Evolutionary conservation across 2,113 vertebrate genomes (phyloP).

Genomic region (Notiomystis cincta): DNA sequence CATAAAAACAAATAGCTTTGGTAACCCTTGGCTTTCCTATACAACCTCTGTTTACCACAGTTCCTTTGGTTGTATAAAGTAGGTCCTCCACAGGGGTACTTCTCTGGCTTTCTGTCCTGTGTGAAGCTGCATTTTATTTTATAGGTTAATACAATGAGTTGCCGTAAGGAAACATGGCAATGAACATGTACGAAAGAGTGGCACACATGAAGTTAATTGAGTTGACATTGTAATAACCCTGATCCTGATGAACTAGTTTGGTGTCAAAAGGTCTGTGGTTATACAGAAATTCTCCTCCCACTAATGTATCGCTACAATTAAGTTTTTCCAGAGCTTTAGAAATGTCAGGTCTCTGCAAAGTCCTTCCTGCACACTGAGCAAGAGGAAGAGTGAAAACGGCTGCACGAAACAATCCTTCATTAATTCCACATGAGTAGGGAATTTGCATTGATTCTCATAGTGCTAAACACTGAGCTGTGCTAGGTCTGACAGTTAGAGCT

Average conservation of each 20-base stretch:
- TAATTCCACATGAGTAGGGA: slow-evolving; percentile 49
- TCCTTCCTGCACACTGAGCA: slow-evolving; percentile 42
- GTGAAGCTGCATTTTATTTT: slow-evolving; percentile 56
- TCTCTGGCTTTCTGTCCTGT: slow-evolving; percentile 75
- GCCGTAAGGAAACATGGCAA: slow-evolving; percentile 56
- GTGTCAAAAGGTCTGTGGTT: slow-evolving; percentile 37
- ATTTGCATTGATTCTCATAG: slow-evolving; percentile 67
- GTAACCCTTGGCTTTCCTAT: slow-evolving; percentile 71
- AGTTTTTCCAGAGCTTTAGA: slow-evolving; percentile 55
- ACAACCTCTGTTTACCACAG: slow-evolving; percentile 64
- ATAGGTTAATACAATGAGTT: slow-evolving; percentile 62
- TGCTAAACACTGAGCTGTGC: slow-evolving; percentile 50
- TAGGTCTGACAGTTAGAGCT: slow-evolving; percentile 29
- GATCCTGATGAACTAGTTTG: slow-evolving; percentile 54
- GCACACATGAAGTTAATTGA: slow-evolving; percentile 54
- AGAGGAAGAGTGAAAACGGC: slow-evolving; percentile 43
- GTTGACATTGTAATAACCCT: slow-evolving; percentile 39
- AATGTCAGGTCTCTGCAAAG: slow-evolving; percentile 51
- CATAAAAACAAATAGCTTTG: slow-evolving; percentile 72
- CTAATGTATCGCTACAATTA: not conserved
- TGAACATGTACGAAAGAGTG: slow-evolving; percentile 40
- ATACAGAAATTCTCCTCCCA: slow-evolving; percentile 20
- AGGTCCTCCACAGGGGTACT: slow-evolving; percentile 69
- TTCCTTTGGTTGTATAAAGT: slow-evolving; percentile 72
- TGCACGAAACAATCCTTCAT: slow-evolving; percentile 57